Percentiles rank a stretch among this genome's conserved stretches.
Evolutionary conservation across 2,113 vertebrate species (phyloP).

Genomic region (Oxygymnocypris stewartii): DNA sequence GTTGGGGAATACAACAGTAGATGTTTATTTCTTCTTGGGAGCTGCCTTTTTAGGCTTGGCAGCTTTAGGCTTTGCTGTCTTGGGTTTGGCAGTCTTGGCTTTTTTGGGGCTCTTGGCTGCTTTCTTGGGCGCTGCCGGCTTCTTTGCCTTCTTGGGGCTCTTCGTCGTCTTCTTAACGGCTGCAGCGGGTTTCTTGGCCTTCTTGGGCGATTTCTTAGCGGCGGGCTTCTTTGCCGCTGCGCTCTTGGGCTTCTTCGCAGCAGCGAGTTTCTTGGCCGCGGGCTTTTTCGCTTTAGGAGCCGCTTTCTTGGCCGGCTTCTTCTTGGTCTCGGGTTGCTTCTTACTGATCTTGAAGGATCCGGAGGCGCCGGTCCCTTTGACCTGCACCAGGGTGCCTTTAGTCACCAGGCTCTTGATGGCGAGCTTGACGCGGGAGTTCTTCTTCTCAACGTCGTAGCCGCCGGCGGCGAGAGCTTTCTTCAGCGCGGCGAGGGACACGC

Average conservation of each 20-base stretch:
- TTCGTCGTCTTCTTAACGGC: not conserved
- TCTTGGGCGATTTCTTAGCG: not conserved
- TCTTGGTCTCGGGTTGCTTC: no score
- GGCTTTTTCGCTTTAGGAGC: not conserved
- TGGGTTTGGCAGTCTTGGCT: not conserved
- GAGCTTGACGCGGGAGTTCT: not conserved
- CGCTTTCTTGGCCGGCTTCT: not conserved
- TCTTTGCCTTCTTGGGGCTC: conserved; percentile 3
- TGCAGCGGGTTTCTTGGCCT: not conserved
- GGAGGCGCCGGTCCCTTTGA: not conserved
- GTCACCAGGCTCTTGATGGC: not conserved
- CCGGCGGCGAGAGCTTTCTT: not conserved
- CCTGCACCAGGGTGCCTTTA: not conserved
- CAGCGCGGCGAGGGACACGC: no score
- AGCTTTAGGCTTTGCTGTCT: not conserved
- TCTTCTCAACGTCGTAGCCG: not conserved
- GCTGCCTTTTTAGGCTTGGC: conserved; percentile 1
- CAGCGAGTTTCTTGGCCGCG: no score
- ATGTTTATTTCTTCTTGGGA: not conserved
- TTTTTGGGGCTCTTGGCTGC: not conserved
- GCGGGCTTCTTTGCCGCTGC: not conserved
- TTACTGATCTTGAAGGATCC: not conserved
- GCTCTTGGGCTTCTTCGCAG: not conserved
- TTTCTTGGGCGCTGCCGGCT: not conserved
- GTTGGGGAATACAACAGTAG: not conserved